phyloP scores from a whole-genome alignment of 2,888 invertebrate genomes.

The Pristionchus arcanus region DNA sequence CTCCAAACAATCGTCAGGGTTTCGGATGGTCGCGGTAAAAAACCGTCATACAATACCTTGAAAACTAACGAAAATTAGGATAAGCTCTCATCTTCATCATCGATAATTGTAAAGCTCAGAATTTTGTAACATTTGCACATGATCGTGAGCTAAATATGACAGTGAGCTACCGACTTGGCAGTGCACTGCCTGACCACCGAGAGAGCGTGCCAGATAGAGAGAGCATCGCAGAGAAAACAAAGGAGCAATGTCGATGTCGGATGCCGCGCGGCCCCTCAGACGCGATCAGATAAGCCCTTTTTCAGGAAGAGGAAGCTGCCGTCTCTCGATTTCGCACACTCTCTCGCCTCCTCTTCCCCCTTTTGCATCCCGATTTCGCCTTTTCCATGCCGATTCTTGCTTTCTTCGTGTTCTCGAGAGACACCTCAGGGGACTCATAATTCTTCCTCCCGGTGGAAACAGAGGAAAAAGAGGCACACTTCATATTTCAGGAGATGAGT shows the following conservation, averaged over 20 bases:
- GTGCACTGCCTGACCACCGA: not conserved
- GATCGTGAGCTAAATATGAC: too few species aligned
- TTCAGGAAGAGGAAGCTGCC: not conserved
- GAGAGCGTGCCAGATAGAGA: too few species aligned
- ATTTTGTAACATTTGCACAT: too few species aligned
- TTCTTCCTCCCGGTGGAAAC: slow-evolving; percentile 20
- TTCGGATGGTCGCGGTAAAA: too few species aligned
- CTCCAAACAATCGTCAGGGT: too few species aligned
- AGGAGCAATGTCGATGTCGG: not conserved
- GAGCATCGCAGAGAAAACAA: not conserved
- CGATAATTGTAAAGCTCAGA: too few species aligned
- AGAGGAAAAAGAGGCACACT: not conserved
- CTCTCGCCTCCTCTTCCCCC: not conserved
- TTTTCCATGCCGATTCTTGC: not conserved
- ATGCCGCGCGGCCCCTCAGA: not conserved
- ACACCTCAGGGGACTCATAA: slow-evolving; percentile 45
- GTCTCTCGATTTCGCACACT: not conserved
- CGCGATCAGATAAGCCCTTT: slow-evolving; percentile 28
- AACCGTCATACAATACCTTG: too few species aligned
- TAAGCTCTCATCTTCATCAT: too few species aligned
- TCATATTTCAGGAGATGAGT: slow-evolving; percentile 21
- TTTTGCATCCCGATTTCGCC: not conserved
- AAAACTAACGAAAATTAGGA: too few species aligned
- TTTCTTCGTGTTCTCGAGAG: not conserved
- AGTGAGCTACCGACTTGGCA: too few species aligned